Evolutionary conservation across 30 jellyfish, hydroid and myxozoan species (phyloP).

Genomic region (Calvadosia cruxmelitensis): DNA sequence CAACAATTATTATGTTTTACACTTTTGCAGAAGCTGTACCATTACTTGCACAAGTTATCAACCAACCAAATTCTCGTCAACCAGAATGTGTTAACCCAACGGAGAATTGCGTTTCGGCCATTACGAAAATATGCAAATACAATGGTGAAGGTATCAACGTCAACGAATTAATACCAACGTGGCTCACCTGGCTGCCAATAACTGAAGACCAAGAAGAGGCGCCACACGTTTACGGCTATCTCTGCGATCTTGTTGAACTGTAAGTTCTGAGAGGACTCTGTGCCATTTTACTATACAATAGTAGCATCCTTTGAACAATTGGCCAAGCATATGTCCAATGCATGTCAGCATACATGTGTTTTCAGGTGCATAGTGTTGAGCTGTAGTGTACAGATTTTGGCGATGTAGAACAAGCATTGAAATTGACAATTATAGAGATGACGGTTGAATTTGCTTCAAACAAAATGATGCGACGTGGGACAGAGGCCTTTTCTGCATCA

Average conservation of each 20-base stretch:
- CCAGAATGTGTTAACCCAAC: slow-evolving; percentile 77
- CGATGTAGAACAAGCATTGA: too few relatives aligned
- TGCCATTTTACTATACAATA: too few relatives aligned
- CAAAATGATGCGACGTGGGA: too few relatives aligned
- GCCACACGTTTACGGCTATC: slow-evolving; percentile 94
- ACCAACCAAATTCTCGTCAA: slow-evolving; percentile 70
- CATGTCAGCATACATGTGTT: too few relatives aligned
- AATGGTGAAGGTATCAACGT: slow-evolving; percentile 44
- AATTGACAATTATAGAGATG: too few relatives aligned
- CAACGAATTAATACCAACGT: slow-evolving; percentile 64
- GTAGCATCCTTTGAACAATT: too few relatives aligned
- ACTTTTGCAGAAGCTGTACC: slow-evolving; percentile 64
- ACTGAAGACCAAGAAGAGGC: slow-evolving; percentile 96
- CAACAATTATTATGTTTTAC: not conserved
- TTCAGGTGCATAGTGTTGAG: too few relatives aligned
- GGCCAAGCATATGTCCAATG: too few relatives aligned
- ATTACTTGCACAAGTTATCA: slow-evolving; percentile 69
- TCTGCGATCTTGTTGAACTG: slow-evolving; percentile 93
- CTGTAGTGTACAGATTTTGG: too few relatives aligned
- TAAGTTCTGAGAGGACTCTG: too few relatives aligned
- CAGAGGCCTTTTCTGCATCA: too few relatives aligned
- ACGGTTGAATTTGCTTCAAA: too few relatives aligned
- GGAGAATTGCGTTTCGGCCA: slow-evolving; percentile 93
- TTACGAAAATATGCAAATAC: slow-evolving; percentile 83
- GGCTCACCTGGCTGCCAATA: slow-evolving; percentile 97